Conservation (phyloP, 1,140 invertebrate genomes). For the Aphaenogaster ashmeadi region DNA sequence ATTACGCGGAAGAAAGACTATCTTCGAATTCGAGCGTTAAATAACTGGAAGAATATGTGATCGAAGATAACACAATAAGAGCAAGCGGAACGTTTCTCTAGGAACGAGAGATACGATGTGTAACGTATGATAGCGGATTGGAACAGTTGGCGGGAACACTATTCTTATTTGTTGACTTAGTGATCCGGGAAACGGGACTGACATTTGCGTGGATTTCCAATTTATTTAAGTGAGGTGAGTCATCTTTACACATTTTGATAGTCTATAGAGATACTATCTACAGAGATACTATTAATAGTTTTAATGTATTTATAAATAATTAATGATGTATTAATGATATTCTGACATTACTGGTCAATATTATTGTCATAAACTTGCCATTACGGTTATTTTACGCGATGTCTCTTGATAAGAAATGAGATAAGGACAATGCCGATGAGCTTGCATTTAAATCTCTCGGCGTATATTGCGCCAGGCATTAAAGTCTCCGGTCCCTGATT, state of each 20-base stretch:
- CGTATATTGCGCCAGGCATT: neutral
- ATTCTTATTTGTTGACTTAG: slow-evolving; percentile 24
- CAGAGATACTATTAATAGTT: neutral
- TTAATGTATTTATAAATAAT: neutral
- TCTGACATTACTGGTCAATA: neutral
- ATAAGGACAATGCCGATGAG: neutral
- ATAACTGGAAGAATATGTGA: slow-evolving; percentile 52
- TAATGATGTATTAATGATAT: neutral
- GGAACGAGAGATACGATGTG: slow-evolving; percentile 42
- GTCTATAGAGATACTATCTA: slow-evolving; percentile 9
- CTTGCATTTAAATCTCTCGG: slow-evolving; percentile 18
- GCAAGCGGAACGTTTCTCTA: neutral
- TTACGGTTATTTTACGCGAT: neutral
- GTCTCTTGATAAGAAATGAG: neutral
- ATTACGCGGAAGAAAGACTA: neutral
- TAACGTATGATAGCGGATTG: slow-evolving; percentile 55
- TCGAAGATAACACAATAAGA: neutral
- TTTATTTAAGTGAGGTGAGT: slow-evolving; percentile 68
- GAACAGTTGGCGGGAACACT: slow-evolving; percentile 25
- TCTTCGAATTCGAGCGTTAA: neutral
- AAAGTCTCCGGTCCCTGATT: slow-evolving; percentile 27
- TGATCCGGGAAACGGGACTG: slow-evolving; percentile 22
- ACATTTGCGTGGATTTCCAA: slow-evolving; percentile 45
- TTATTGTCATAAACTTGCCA: neutral
- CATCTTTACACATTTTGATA: neutral